Conservation (phyloP, 37 sponge, comb jelly and placozoan species). For the Dysidea cf. avara region DNA sequence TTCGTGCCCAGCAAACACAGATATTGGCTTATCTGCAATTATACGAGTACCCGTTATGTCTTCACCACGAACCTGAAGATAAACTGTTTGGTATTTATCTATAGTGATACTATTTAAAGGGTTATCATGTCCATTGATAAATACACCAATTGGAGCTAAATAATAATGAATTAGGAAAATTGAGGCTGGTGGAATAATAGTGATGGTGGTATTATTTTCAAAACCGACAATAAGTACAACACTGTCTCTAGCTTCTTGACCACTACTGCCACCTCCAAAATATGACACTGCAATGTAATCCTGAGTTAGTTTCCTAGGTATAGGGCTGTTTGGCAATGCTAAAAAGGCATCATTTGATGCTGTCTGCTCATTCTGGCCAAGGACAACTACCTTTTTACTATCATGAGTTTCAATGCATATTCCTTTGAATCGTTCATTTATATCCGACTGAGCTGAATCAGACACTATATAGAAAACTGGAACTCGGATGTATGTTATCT, state of each 20-base stretch:
- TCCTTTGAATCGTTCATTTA: too few relatives aligned
- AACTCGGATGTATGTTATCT: too few relatives aligned
- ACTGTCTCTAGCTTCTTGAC: background rate
- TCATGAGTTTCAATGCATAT: conserved; percentile 10
- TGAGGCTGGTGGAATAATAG: conserved; percentile 16
- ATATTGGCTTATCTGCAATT: conserved; percentile 10
- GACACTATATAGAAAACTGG: too few relatives aligned
- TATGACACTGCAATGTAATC: conserved; percentile 26
- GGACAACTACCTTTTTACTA: conserved; percentile 27
- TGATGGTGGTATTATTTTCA: conserved; percentile 46
- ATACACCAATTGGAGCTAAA: background rate
- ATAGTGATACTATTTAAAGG: conserved; percentile 1
- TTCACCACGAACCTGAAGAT: background rate
- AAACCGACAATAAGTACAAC: conserved; percentile 30
- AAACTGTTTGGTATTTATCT: conserved; percentile 2
- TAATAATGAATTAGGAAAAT: too few relatives aligned
- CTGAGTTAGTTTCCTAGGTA: conserved; percentile 17
- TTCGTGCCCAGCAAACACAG: conserved; percentile 42
- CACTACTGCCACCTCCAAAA: background rate
- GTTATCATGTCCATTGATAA: background rate
- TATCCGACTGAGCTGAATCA: too few relatives aligned
- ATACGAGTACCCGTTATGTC: conserved; percentile 21
- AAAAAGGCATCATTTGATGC: conserved; percentile 47
- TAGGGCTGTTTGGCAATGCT: conserved; percentile 22
- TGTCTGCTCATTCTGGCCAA: conserved; percentile 20